Percentiles rank a stretch among this genome's conserved stretches.
These are phyloP conservation scores for Mungos mungo DNA, from an alignment of 2,113 vertebrate species.

Conservation along the genomic window DNA sequence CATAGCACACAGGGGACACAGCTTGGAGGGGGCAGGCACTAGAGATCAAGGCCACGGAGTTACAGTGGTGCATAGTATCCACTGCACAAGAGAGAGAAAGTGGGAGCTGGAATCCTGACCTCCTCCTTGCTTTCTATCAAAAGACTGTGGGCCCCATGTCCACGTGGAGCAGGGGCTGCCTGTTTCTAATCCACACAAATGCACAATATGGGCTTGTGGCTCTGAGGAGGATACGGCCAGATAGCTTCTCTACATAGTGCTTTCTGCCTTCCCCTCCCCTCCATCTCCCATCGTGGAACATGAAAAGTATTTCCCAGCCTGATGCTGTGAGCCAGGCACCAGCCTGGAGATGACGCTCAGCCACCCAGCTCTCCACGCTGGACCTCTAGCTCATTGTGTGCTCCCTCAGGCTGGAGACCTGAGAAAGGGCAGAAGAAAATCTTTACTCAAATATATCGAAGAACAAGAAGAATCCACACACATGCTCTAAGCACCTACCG, in stretches of 20 bases:
- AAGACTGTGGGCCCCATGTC: neutral
- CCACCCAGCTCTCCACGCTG: neutral
- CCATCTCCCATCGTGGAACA: neutral
- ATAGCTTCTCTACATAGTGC: neutral
- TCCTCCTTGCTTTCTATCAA: neutral
- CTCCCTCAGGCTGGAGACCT: neutral
- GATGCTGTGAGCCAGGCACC: neutral
- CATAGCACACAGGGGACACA: neutral
- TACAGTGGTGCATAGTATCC: neutral
- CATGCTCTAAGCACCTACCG: neutral
- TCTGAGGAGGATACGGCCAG: neutral
- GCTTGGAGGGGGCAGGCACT: neutral
- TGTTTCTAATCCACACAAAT: slow-evolving; percentile 9
- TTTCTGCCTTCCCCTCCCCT: neutral
- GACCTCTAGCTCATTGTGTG: neutral
- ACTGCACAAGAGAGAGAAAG: neutral
- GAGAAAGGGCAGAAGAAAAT: neutral
- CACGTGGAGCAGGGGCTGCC: neutral
- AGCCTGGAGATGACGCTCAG: neutral
- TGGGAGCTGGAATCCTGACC: neutral
- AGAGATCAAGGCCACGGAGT: neutral
- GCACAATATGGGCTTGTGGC: neutral
- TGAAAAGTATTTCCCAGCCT: neutral
- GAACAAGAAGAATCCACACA: neutral
- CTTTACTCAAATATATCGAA: neutral